These are phyloP conservation scores for Astyanax mexicanus DNA, from an alignment of 2,797 vertebrate species.

Conservation along the genomic window DNA sequence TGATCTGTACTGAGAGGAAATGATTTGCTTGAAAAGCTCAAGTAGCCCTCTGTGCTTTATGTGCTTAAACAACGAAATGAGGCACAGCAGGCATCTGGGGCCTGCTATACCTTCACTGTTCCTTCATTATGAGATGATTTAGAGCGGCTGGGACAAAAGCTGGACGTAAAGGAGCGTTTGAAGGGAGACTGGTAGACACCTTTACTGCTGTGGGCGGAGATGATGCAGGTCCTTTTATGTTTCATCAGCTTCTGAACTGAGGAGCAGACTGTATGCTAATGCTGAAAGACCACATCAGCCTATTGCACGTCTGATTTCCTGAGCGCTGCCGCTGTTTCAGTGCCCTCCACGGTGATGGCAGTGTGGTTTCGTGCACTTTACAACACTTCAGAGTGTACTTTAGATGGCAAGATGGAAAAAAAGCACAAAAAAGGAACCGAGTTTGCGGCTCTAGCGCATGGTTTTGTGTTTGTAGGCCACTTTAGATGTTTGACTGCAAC, in stretches of 20 bases:
- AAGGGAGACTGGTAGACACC: background rate
- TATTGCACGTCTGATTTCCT: background rate
- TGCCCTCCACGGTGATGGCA: too few species aligned
- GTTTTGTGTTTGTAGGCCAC: background rate
- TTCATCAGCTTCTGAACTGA: background rate
- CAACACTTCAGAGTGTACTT: background rate
- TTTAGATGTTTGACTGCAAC: background rate
- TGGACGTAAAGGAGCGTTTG: background rate
- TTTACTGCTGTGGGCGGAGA: background rate
- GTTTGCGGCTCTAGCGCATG: background rate
- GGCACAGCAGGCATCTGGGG: background rate
- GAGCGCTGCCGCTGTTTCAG: background rate
- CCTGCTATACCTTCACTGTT: background rate
- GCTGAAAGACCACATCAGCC: background rate
- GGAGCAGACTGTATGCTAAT: background rate
- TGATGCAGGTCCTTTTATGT: background rate
- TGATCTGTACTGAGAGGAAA: constrained; percentile 7
- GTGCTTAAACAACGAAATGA: background rate
- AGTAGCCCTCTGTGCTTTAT: constrained; percentile 12
- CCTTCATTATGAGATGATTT: background rate
- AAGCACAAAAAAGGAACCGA: background rate
- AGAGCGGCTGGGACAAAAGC: background rate
- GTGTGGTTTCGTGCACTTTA: background rate
- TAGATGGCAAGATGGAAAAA: background rate
- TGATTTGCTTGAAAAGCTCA: background rate